Evolutionary conservation across 2,888 invertebrate species (phyloP), one percentile per base, ranked within the genome.

Genomic region (Caenorhabditis zanzibari): DNA sequence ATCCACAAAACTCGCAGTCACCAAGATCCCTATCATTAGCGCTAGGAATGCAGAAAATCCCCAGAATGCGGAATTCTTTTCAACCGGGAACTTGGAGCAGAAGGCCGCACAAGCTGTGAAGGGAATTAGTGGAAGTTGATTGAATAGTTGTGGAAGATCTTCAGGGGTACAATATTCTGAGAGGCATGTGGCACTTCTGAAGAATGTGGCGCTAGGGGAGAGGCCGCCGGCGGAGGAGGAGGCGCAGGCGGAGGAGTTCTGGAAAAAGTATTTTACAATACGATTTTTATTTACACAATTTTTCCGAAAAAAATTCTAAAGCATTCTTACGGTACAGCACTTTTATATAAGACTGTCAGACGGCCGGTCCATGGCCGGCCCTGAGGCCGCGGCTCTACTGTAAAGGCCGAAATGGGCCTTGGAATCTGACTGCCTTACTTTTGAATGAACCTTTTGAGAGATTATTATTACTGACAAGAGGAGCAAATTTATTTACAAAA

Each of bases 121-220:
- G 6, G 75, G 58, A 2, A 59, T 58, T 3, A 68, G 28, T 10
- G 64, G 38, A 1, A 82, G 28, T 19, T 56, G 26, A 16, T 82
- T 82, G 72, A 76, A 64, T 22, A 82, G 52, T 5, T 32, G 54
- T 4, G 76, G 59, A 2, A 68, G 52, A 16, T 76, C 76, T 22
- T 71, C 63, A 2, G 56, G 44, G 16, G 54, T 63, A 64, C 85
- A 85, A 1, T 79, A 82, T 9, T 44, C 47, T 2, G 85, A 80
- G 79, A 85, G 80, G 41, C 85, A 85, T 7, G 82, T 80, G 4
- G 85, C 82, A 9, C 54, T 63, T 61, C 82, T 56, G 49, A 74
- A 64, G 44, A 69, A 68, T 1, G 56, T 41, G n/a, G 68, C 52
- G 12, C 28, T 38, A 0, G 69, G 69, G 16, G n/a, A 10, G 58